phyloP scores from a whole-genome alignment of 2,113 vertebrate genomes.

The Antechinus flavipes region DNA sequence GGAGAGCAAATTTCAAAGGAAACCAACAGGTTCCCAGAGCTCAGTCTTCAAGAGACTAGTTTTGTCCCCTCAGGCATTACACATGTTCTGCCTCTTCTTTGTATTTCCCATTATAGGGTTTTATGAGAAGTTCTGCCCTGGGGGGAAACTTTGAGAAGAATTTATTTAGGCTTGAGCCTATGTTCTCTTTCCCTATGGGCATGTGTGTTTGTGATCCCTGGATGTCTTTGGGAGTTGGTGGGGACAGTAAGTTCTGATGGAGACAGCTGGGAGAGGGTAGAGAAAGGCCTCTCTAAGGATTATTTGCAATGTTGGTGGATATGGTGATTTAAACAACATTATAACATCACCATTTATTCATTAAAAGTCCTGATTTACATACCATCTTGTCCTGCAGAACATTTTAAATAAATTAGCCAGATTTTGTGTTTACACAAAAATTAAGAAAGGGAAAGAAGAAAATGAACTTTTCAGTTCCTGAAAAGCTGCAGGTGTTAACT shows the following conservation, averaged over 20 bases:
- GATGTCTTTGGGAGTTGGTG: background rate
- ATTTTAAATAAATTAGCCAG: background rate
- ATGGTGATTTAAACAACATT: background rate
- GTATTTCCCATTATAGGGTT: background rate
- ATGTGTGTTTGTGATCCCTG: background rate
- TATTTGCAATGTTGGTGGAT: background rate
- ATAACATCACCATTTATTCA: background rate
- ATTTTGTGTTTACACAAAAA: background rate
- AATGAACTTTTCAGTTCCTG: background rate
- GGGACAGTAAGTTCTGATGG: background rate
- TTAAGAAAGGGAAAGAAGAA: background rate
- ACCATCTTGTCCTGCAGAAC: background rate
- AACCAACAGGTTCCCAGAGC: conserved; percentile 13
- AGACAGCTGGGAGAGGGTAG: background rate
- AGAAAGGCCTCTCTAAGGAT: background rate
- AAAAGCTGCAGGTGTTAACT: background rate
- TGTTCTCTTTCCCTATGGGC: background rate
- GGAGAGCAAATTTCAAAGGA: conserved; percentile 16
- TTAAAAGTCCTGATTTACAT: background rate
- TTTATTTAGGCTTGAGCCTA: background rate
- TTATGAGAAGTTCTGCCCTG: background rate
- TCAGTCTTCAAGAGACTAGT: conserved; percentile 10
- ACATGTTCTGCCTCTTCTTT: background rate
- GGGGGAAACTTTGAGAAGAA: background rate
- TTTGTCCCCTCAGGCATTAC: conserved; percentile 13